These are phyloP conservation scores for Staurois parvus DNA, from an alignment of 2,797 vertebrate genomes.

Conservation along the genomic window DNA sequence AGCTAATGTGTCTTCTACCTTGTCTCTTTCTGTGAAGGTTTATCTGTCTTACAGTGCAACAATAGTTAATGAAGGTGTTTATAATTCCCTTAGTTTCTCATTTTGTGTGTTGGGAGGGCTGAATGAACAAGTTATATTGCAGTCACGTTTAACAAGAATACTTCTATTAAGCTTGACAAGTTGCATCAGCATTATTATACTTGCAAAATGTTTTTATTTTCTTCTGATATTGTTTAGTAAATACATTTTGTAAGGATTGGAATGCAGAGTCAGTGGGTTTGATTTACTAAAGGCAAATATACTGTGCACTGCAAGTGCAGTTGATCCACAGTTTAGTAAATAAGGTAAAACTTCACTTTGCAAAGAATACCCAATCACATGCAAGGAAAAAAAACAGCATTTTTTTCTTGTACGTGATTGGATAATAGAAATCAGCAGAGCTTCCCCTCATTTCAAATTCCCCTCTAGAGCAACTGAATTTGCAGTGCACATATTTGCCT, in stretches of 20 bases:
- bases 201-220: not conserved
- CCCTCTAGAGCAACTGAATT: too few species aligned
- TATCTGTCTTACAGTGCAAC: slow-evolving; percentile 49
- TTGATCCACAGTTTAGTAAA: too few species aligned
- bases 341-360: too few species aligned
- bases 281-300: too few species aligned
- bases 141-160: slow-evolving; percentile 24
- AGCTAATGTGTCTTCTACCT: slow-evolving; percentile 49
- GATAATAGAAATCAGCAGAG: too few species aligned
- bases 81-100: slow-evolving; percentile 46
- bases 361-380: too few species aligned
- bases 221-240: not conserved
- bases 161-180: slow-evolving; percentile 10
- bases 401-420: too few species aligned
- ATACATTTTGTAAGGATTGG: not conserved
- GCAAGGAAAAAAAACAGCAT: too few species aligned
- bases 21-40: slow-evolving; percentile 46
- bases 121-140: slow-evolving; percentile 31
- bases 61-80: slow-evolving; percentile 46
- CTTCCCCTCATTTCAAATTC: too few species aligned
- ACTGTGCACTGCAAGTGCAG: too few species aligned
- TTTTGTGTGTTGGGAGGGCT: slow-evolving; percentile 33
- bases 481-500: too few species aligned
- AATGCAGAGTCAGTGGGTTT: too few species aligned
- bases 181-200: slow-evolving; percentile 8